These are phyloP conservation scores for Lagodon rhomboides DNA, from an alignment of 2,797 vertebrate genomes.

Conservation along the genomic window DNA sequence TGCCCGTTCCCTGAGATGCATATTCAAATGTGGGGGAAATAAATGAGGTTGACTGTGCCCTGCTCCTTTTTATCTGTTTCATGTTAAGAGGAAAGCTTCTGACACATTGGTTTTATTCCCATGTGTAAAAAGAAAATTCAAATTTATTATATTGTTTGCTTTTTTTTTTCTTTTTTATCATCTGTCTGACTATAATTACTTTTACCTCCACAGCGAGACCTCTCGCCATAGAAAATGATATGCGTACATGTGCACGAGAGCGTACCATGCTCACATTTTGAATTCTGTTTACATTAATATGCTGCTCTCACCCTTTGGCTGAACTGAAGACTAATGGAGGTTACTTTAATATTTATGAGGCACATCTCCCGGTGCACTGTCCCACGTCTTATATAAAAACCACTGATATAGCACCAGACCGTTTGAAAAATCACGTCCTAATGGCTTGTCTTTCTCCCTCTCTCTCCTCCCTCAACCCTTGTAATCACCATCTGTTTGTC, in stretches of 20 bases:
- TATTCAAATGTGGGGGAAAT: slow-evolving; percentile 65
- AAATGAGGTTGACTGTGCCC: slow-evolving; percentile 61
- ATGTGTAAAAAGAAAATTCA: slow-evolving; percentile 12
- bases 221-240: slow-evolving; percentile 6
- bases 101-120: slow-evolving; percentile 30
- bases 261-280: slow-evolving; percentile 8
- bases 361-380: slow-evolving; percentile 26
- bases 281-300: slow-evolving; percentile 55
- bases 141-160: slow-evolving; percentile 49
- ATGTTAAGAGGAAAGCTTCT: slow-evolving; percentile 37
- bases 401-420: slow-evolving; percentile 43
- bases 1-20: slow-evolving; percentile 52
- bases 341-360: slow-evolving; percentile 73
- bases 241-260: slow-evolving; percentile 12
- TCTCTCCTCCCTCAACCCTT: slow-evolving; percentile 63
- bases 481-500: slow-evolving; percentile 84
- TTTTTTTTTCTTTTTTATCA: slow-evolving; percentile 11
- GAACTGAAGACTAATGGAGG: slow-evolving; percentile 56
- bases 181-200: slow-evolving; percentile 66
- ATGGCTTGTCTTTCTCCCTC: slow-evolving; percentile 53
- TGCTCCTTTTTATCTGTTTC: slow-evolving; percentile 50
- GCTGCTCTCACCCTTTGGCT: slow-evolving; percentile 35
- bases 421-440: slow-evolving; percentile 49
- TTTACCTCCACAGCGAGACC: slow-evolving; percentile 25
- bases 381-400: slow-evolving; percentile 46